A percentile compares a stretch with the other conserved stretches of the same genome.
Evolutionary conservation across 2,888 invertebrate species (phyloP).

Genomic region (Siphlonurus alternatus): DNA sequence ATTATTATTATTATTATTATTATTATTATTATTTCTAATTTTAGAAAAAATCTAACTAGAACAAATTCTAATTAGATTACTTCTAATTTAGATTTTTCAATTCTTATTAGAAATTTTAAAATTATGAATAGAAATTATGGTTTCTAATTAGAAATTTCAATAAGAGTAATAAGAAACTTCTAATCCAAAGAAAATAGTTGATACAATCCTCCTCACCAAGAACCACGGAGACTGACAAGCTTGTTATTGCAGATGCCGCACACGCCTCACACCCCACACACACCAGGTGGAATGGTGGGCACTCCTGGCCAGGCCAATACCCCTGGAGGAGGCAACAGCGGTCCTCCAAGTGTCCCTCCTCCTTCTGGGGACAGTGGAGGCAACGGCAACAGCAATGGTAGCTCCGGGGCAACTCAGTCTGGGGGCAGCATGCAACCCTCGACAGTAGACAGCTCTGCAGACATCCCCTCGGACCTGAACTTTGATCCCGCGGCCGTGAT

Average conservation of each 20-base stretch:
- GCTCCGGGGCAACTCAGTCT: slow-evolving; percentile 25
- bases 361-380: slow-evolving; percentile 29
- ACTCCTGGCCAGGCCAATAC: slow-evolving; percentile 48
- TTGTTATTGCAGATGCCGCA: slow-evolving; percentile 48
- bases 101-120: too few relatives aligned
- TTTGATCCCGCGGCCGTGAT: slow-evolving; percentile 89
- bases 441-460: slow-evolving; percentile 37
- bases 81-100: too few relatives aligned
- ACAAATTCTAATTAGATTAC: too few relatives aligned
- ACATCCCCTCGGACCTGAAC: slow-evolving; percentile 75
- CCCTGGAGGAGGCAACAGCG: slow-evolving; percentile 41
- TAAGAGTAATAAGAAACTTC: too few relatives aligned
- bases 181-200: too few relatives aligned
- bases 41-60: too few relatives aligned
- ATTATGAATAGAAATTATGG: too few relatives aligned
- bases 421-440: slow-evolving; percentile 26
- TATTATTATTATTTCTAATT: too few relatives aligned
- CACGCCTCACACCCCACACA: slow-evolving; percentile 64
- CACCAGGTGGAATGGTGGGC: slow-evolving; percentile 33
- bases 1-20: too few relatives aligned
- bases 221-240: too few relatives aligned
- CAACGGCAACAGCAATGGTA: slow-evolving; percentile 20
- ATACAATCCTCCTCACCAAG: too few relatives aligned
- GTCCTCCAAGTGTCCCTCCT: slow-evolving; percentile 66
- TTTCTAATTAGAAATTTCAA: too few relatives aligned